Percentiles rank a stretch among this genome's conserved stretches.
These are phyloP conservation scores for Zapornia atra DNA, from an alignment of 2,113 vertebrate species.

Conservation along the genomic window DNA sequence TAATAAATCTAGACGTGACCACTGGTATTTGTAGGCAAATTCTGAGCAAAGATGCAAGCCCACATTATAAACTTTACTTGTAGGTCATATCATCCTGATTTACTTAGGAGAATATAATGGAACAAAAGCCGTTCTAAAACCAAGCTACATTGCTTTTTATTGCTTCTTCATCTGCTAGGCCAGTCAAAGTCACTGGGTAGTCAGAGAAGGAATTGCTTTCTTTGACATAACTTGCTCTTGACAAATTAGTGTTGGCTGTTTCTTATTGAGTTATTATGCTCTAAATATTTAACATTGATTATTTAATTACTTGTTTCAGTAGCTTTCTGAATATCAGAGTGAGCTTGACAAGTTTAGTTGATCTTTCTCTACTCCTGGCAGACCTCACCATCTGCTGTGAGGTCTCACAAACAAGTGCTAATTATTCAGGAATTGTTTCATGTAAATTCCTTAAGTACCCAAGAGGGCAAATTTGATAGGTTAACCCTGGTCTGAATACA, in stretches of 20 bases:
- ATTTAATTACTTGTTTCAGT: neutral
- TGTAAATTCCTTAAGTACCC: neutral
- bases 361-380: neutral
- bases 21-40: neutral
- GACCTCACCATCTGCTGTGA: neutral
- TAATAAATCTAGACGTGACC: neutral
- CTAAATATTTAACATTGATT: neutral
- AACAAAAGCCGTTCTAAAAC: neutral
- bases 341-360: neutral
- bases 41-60: neutral
- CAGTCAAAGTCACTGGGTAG: neutral
- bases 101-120: neutral
- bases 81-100: neutral
- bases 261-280: neutral
- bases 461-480: neutral
- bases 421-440: neutral
- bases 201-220: neutral
- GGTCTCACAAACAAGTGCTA: neutral
- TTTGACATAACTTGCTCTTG: neutral
- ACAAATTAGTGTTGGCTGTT: neutral
- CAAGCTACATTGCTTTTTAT: neutral
- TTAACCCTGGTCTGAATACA: neutral
- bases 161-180: neutral
- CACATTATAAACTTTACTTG: neutral
- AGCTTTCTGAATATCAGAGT: neutral